Conservation (phyloP, 2,113 vertebrate genomes). For the Chionodraco myersi region DNA sequence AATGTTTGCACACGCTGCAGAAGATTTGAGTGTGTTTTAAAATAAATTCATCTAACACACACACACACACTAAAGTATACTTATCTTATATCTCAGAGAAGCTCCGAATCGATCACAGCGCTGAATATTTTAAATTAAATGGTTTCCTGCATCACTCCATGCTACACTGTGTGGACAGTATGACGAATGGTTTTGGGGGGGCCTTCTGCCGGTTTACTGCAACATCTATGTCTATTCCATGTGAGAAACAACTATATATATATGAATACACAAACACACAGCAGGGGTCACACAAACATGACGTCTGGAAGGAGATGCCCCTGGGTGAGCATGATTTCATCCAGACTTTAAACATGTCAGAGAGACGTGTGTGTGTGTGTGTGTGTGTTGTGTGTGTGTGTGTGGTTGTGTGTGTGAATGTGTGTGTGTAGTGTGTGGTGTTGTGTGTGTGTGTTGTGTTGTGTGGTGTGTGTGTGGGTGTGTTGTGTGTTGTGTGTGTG, state of each 20-base stretch:
- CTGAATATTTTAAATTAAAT: conserved; percentile 17
- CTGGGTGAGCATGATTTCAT: conserved; percentile 63
- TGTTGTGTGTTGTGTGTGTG: too few species aligned
- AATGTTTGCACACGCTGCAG: conserved; percentile 15
- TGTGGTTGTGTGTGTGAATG: conserved; percentile 29
- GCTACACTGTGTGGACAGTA: background rate
- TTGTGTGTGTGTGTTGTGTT: too few species aligned
- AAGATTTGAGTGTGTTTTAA: conserved; percentile 18
- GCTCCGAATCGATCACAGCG: conserved; percentile 17
- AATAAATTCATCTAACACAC: conserved; percentile 40
- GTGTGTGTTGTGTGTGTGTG: too few species aligned
- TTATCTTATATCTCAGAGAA: conserved; percentile 1
- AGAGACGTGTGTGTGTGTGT: conserved; percentile 8
- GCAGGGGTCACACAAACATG: conserved; percentile 42
- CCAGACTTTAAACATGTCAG: too few species aligned
- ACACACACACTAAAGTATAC: conserved; percentile 7
- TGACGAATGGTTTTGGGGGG: background rate
- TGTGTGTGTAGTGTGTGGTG: conserved; percentile 27
- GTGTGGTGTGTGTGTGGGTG: too few species aligned
- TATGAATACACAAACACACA: background rate
- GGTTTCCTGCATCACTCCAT: background rate
- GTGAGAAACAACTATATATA: background rate
- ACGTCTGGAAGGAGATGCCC: conserved; percentile 62
- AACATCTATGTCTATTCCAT: conserved; percentile 12
- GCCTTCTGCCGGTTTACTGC: background rate